Evolutionary conservation across 2,888 invertebrate genomes (phyloP).

Genomic region (Ormyrus pomaceus): DNA sequence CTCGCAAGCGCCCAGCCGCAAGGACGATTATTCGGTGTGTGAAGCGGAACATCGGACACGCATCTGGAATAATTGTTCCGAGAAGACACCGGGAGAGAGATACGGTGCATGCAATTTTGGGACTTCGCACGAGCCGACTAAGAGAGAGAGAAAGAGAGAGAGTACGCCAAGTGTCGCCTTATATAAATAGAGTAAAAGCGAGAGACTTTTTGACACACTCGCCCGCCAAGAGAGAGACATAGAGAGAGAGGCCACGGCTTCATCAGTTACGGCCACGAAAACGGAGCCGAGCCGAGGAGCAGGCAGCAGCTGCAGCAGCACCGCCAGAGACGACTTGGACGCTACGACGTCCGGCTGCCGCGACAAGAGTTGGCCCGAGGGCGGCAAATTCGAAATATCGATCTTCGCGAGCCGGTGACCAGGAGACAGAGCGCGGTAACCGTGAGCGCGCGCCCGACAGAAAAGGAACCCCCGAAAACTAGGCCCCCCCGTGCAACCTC

Average conservation of each 20-base stretch:
- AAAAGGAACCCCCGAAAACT: too few species aligned
- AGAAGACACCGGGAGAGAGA: conserved; percentile 2
- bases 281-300: conserved; percentile 9
- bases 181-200: conserved; percentile 23
- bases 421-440: not conserved
- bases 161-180: not conserved
- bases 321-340: not conserved
- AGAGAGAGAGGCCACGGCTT: conserved; percentile 48
- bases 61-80: not conserved
- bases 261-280: not conserved
- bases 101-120: conserved; percentile 27
- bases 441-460: conserved; percentile 26
- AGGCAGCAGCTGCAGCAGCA: not conserved
- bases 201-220: not conserved
- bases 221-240: conserved; percentile 6
- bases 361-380: not conserved
- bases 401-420: conserved; percentile 50
- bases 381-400: conserved; percentile 23
- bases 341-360: not conserved
- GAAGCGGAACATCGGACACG: not conserved
- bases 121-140: conserved; percentile 28
- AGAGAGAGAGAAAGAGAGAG: conserved; percentile 48
- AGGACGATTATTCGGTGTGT: not conserved
- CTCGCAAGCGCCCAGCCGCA: too few species aligned
- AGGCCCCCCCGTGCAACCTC: not conserved